Conservation (phyloP, 92 coral and sea anemone genomes). For the Diadumene lineata region DNA sequence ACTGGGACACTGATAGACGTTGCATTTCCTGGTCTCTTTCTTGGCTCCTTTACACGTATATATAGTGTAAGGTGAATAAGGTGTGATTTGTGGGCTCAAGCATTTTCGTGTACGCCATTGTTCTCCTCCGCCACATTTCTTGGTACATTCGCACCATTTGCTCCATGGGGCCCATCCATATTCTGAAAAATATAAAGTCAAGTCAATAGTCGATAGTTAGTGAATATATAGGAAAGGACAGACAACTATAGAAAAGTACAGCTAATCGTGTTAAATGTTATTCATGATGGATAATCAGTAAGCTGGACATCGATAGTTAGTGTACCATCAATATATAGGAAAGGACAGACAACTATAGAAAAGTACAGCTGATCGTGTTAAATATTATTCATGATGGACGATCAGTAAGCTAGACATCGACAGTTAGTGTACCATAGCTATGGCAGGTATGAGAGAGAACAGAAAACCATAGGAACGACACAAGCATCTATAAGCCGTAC, state of each 20-base stretch:
- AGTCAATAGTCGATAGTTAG: too few species aligned
- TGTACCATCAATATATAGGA: too few species aligned
- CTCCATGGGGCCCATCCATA: slow-evolving; percentile 55
- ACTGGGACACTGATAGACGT: slow-evolving; percentile 37
- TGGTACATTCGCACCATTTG: slow-evolving; percentile 36
- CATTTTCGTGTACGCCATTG: slow-evolving; percentile 44
- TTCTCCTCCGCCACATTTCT: slow-evolving; percentile 39
- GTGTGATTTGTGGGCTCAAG: slow-evolving; percentile 7
- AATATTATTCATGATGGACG: not conserved
- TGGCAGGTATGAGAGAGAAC: not conserved
- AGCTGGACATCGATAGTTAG: too few species aligned
- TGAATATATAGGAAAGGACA: not conserved
- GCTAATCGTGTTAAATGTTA: not conserved
- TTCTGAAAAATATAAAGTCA: too few species aligned
- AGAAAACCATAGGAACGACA: too few species aligned
- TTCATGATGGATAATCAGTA: not conserved
- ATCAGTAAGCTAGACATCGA: too few species aligned
- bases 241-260: not conserved
- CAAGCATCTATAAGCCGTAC: not conserved
- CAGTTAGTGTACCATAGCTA: too few species aligned
- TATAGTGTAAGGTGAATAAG: too few species aligned
- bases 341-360: not conserved
- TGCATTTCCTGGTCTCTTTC: slow-evolving; percentile 25
- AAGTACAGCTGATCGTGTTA: not conserved
- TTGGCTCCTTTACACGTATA: slow-evolving; percentile 17